Evolutionary conservation across 2,888 invertebrate genomes (phyloP).

Genomic region (Ptilodon capucinus): DNA sequence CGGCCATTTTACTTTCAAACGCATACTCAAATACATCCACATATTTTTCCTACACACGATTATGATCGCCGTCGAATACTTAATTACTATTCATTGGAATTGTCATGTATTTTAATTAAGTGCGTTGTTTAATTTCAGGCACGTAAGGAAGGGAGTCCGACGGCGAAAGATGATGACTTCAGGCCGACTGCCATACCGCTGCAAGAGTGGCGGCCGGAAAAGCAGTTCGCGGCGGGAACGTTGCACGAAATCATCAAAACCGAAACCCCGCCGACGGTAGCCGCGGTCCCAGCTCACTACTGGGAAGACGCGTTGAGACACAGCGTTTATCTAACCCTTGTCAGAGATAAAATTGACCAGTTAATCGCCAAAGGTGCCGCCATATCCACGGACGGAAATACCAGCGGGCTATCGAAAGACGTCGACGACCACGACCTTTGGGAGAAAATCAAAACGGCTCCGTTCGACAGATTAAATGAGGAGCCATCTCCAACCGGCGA

Average conservation of each 20-base stretch:
- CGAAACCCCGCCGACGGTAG: conserved; percentile 39
- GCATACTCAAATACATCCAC: conserved; percentile 60
- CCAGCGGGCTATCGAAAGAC: conserved; percentile 51
- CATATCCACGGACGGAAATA: conserved; percentile 47
- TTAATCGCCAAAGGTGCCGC: conserved; percentile 66
- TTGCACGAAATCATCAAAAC: conserved; percentile 53
- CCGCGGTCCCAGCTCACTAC: conserved; percentile 66
- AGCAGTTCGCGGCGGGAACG: conserved; percentile 44
- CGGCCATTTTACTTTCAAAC: conserved; percentile 78
- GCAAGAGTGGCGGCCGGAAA: conserved; percentile 56
- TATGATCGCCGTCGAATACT: conserved; percentile 17
- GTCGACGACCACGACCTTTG: conserved; percentile 73
- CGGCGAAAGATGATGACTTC: conserved; percentile 58
- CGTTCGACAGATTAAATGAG: conserved; percentile 63
- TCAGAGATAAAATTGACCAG: conserved; percentile 80
- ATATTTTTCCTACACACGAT: conserved; percentile 41
- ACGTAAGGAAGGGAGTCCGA: conserved; percentile 50
- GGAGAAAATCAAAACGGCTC: conserved; percentile 74
- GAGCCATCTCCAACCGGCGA: conserved; percentile 83
- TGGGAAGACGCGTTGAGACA: conserved; percentile 88
- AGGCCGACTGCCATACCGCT: conserved; percentile 73
- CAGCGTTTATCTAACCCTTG: conserved; percentile 85
- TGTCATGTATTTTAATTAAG: conserved; percentile 20
- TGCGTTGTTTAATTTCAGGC: conserved; percentile 50
- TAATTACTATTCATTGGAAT: conserved; percentile 28